Base-by-base conservation (phyloP, 1,140 invertebrate genomes). In the Orchesella cincta region DNA sequence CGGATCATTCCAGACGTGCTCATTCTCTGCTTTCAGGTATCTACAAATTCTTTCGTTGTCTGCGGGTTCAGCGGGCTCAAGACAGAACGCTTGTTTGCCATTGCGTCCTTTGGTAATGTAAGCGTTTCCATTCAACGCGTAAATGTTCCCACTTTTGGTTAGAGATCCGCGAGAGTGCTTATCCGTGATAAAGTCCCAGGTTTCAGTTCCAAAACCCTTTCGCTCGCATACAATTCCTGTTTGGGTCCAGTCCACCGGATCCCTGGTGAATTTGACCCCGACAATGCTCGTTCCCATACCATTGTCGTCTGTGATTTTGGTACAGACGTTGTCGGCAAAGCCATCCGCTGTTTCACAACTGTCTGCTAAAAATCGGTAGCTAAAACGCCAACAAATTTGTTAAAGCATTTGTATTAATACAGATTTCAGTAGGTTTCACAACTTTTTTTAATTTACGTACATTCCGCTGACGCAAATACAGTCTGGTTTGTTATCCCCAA, bases 391-490 rank as follows among this genome's bases (percentile, higher is more conserved):
- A 39, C 8, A 14, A 34, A 62, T 75, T 29, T 75, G 28, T 57
- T 54, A 1, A 36, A 20, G 46, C n/a, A 51, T 20, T 36, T 16
- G 5, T 39, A 20, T 12, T 46, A 34, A n/a, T 36, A 5, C 18
- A 39, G 3, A 36, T 39, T 18, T 29, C 20, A 31, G 28, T 12
- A 57, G 31, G 33, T 70, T 64, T 33, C 2, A 28, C 34, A 29
- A 70, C 46, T 23, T 64, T 34, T 74, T n/a, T 52, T 52, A 18
- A 57, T 57, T 5, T n/a, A 74, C 78, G 77, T 77, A 79, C 78
- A 79, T 77, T 35, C 78, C 78, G 16, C 34, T 52, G 31, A 79
- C 36, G 23, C 78, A 79, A 18, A 77, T 62, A 35, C 78, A 79
- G 12, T 74, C 46, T 0, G 78, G 78, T 52, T 39, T 26, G 5